Evolutionary conservation across 2,113 vertebrate genomes (phyloP), one percentile per base, ranked within the genome.

Genomic region (Dermatemys mawii): DNA sequence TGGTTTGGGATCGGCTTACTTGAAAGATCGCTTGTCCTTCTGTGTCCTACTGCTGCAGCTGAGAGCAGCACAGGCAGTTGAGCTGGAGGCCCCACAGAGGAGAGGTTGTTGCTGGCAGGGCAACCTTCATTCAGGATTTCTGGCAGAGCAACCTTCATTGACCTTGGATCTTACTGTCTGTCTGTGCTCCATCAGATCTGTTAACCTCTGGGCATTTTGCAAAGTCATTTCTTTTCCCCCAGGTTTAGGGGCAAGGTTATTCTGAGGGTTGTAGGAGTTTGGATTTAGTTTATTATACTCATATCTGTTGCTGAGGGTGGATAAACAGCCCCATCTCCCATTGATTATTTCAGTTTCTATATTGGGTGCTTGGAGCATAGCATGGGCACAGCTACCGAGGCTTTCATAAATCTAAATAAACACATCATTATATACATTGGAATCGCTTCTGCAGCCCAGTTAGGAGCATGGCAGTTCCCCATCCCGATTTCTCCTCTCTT

Each of bases 101-200:
- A 67, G 60, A 67, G 16, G 32, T 35, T 67, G 60, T 35, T 67
- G 60, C 17, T n/a, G 81, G 48, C 16, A 76, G 92, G 70, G 38
- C 88, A 96, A 82, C 51, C 1, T 22, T 14, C 26, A 78, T 0
- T 54, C n/a, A n/a, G n/a, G n/a, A n/a, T n/a, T n/a, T n/a, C 17
- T n/a, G 81, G 48, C 16, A 76, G 92, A 60, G 38, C 88, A 96
- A 82, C 51, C 1, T 22, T 14, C 26, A 78, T 0, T 54, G 53
- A 90, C 46, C 88, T 95, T 75, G 84, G 41, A 83, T 17, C 14
- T 32, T 60, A 50, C 11, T 53, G 86, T 94, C 26, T 87, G 41
- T 54, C 3, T 91, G 35, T 88, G 54, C 46, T 91, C 91, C 87
- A 44, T 0, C 51, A 63, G 84, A 35, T 79, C 70, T 35, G 83